Conservation (phyloP, 2,797 vertebrate genomes). For the Malurus splendens region DNA sequence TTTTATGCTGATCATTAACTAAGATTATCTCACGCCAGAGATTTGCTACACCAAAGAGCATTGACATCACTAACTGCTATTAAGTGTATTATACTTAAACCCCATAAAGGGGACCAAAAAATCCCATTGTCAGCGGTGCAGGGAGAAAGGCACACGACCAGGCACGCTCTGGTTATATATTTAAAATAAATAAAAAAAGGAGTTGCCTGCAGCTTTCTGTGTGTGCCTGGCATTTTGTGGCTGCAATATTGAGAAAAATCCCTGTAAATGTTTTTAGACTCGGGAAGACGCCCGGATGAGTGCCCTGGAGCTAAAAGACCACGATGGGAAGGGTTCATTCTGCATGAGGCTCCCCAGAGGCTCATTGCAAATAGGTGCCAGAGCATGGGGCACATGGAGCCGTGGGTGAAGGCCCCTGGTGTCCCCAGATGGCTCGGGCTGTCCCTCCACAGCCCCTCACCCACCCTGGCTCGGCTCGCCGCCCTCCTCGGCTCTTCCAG, state of each 20-base stretch:
- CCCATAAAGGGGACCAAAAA: conserved; percentile 66
- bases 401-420: neutral
- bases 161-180: neutral
- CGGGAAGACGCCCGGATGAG: neutral
- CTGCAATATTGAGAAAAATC: conserved; percentile 7
- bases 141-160: conserved; percentile 14
- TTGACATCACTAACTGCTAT: conserved; percentile 71
- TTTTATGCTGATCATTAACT: conserved; percentile 74
- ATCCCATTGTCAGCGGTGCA: conserved; percentile 62
- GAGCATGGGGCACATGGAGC: fast-evolving
- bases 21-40: conserved; percentile 70
- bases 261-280: conserved; percentile 6
- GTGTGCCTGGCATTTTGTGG: conserved; percentile 11
- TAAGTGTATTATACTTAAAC: conserved; percentile 68
- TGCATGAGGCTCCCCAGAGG: neutral
- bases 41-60: conserved; percentile 68
- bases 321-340: fast-evolving
- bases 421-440: neutral
- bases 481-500: neutral
- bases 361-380: neutral
- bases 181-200: neutral
- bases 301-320: neutral
- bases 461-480: fast-evolving
- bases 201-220: conserved; percentile 25
- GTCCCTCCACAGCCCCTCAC: neutral